These are phyloP conservation scores for Tichodroma muraria DNA, from an alignment of 2,113 vertebrate species.

Conservation along the genomic window DNA sequence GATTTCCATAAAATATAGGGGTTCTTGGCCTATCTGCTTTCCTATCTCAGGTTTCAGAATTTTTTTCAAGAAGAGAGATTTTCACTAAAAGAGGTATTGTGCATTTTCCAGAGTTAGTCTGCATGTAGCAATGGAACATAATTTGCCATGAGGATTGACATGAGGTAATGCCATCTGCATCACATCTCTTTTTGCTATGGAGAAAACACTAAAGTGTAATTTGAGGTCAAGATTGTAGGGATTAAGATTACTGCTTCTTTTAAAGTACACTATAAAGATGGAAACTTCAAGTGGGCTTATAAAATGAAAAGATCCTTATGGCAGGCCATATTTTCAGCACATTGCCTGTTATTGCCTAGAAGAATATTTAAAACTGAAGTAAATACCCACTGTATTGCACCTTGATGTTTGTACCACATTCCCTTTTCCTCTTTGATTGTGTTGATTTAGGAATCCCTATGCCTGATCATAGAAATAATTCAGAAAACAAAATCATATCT, in stretches of 20 bases:
- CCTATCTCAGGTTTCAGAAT: background rate
- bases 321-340: slow-evolving; percentile 15
- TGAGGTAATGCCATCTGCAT: slow-evolving; percentile 32
- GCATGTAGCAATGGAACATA: background rate
- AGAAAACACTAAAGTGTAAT: background rate
- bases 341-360: background rate
- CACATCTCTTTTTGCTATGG: background rate
- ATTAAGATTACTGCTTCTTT: slow-evolving; percentile 25
- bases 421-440: background rate
- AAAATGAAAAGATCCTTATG: slow-evolving; percentile 21
- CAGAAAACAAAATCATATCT: background rate
- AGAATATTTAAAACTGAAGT: background rate
- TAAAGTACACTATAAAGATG: background rate
- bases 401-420: background rate
- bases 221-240: background rate
- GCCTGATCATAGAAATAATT: background rate
- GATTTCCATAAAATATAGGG: background rate
- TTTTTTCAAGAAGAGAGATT: background rate
- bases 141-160: background rate
- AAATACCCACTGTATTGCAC: background rate
- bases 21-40: background rate
- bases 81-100: background rate
- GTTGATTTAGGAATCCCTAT: background rate
- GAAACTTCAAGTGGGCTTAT: slow-evolving; percentile 15
- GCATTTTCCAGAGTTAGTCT: background rate